phyloP scores from a whole-genome alignment of 2,113 vertebrate genomes.

The Phyllostomus hastatus region DNA sequence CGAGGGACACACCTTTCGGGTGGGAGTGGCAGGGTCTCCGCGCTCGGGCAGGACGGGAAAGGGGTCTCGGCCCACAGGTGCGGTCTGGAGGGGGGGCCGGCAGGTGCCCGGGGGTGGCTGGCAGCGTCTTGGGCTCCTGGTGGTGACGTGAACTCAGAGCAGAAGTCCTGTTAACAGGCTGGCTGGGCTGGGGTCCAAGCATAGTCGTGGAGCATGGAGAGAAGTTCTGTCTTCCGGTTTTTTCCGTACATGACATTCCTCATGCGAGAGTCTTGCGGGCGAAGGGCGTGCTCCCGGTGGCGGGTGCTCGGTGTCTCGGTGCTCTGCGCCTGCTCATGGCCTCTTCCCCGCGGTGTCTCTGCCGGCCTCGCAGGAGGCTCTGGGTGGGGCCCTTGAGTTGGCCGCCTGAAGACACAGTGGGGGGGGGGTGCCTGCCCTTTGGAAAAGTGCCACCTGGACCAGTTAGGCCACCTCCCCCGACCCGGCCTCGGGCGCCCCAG shows the following conservation, averaged over 20 bases:
- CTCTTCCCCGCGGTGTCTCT: constrained; percentile 49
- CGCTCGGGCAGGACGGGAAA: no score
- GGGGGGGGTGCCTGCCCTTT: background rate
- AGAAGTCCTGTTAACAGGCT: constrained; percentile 73
- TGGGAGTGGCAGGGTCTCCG: no score
- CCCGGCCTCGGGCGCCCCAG: background rate
- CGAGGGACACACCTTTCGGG: no score
- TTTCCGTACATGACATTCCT: constrained; percentile 80
- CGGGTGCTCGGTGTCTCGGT: no score
- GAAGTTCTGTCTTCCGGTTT: constrained; percentile 63
- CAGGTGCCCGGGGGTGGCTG: no score
- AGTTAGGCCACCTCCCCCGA: background rate
- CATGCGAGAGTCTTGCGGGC: constrained; percentile 76
- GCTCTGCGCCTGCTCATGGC: background rate
- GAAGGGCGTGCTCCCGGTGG: no score
- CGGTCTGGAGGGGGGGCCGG: no score
- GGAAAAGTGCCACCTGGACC: background rate
- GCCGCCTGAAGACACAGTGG: background rate
- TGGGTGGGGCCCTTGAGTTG: background rate
- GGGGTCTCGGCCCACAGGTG: no score
- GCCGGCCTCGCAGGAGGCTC: constrained; percentile 60
- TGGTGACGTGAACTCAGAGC: constrained; percentile 79
- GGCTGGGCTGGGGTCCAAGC: constrained; percentile 62
- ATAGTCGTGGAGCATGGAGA: constrained; percentile 72
- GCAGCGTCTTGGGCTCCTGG: constrained; percentile 78